These are phyloP conservation scores for Hetaerina americana DNA, from an alignment of 1,140 invertebrate genomes.

Conservation along the genomic window DNA sequence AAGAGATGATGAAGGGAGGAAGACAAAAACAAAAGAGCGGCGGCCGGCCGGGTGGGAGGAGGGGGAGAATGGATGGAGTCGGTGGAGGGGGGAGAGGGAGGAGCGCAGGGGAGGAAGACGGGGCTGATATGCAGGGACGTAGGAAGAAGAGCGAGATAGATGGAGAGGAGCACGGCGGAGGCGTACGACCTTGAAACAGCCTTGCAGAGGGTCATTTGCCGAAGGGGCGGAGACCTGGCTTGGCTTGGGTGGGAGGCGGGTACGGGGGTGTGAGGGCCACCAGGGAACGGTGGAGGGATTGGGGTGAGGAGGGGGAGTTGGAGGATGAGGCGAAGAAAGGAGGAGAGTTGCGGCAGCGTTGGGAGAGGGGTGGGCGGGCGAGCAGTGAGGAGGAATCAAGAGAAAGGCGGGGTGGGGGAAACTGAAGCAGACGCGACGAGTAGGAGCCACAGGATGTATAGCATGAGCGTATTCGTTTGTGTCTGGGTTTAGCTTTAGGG, in stretches of 20 bases:
- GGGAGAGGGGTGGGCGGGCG: too few relatives aligned
- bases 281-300: constrained; percentile 13
- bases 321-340: constrained; percentile 15
- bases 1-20: constrained; percentile 4
- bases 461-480: too few relatives aligned
- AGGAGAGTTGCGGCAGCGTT: constrained; percentile 17
- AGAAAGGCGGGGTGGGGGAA: too few relatives aligned
- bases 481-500: too few relatives aligned
- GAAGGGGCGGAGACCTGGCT: neutral
- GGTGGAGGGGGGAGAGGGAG: constrained; percentile 13
- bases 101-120: too few relatives aligned
- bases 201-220: neutral
- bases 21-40: constrained; percentile 9
- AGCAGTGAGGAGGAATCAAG: too few relatives aligned
- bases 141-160: constrained; percentile 2
- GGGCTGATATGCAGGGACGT: constrained; percentile 10
- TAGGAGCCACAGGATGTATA: too few relatives aligned
- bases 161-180: constrained; percentile 10
- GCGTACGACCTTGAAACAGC: constrained; percentile 4
- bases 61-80: constrained; percentile 18
- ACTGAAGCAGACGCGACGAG: too few relatives aligned
- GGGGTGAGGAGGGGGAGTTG: constrained; percentile 16
- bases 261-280: neutral
- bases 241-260: constrained; percentile 18
- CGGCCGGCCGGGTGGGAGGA: constrained; percentile 19